Conservation (phyloP, 2,113 vertebrate genomes). For the Lamprotornis superbus region DNA sequence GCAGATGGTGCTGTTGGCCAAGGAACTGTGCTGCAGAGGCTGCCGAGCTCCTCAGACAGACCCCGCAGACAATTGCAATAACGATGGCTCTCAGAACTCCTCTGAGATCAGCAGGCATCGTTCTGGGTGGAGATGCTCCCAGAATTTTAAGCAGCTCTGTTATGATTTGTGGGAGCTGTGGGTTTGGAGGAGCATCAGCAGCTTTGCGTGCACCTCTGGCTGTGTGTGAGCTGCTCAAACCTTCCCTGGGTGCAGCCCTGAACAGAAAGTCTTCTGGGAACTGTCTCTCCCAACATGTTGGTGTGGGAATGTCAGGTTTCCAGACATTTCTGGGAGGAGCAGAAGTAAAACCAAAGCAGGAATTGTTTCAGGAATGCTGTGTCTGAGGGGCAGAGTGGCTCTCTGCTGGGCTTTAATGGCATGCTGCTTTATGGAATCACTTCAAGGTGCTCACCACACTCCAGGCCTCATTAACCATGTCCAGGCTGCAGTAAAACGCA, state of each 20-base stretch:
- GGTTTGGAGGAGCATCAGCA: background rate
- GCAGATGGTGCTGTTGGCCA: constrained; percentile 70
- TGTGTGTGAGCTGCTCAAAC: background rate
- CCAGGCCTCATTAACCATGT: background rate
- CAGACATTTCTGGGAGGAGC: accelerated
- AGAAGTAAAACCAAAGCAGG: background rate
- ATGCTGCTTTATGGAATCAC: background rate
- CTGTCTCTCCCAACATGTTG: background rate
- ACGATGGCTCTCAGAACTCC: constrained; percentile 13
- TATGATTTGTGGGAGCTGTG: background rate
- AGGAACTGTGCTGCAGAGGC: background rate
- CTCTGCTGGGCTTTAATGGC: background rate
- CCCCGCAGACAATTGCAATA: constrained; percentile 18
- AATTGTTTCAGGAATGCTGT: background rate
- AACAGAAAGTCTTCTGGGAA: background rate
- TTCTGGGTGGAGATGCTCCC: background rate
- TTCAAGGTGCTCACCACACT: background rate
- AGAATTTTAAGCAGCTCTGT: background rate
- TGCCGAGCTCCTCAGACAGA: background rate
- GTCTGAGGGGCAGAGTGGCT: background rate
- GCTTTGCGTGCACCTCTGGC: accelerated
- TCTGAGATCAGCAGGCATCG: constrained; percentile 7
- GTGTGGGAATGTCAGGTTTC: background rate
- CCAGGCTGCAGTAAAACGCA: background rate
- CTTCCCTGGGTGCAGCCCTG: background rate